phyloP scores from a whole-genome alignment of 2,797 vertebrate species.

The Pseudochirops cupreus region DNA sequence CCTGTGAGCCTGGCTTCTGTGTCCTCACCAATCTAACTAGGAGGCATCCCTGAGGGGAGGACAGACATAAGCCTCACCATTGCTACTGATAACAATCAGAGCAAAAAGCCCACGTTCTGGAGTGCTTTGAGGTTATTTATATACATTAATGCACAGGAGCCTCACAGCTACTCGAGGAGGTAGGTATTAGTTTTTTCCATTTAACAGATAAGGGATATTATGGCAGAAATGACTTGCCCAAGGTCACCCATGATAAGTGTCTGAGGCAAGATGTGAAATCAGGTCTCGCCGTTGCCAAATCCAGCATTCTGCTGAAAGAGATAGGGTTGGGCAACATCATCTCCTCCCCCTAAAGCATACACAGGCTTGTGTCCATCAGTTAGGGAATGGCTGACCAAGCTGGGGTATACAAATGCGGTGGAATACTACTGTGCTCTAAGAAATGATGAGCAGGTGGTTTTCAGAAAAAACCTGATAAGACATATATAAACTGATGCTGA shows the following conservation, averaged over 20 bases:
- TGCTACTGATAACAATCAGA: neutral
- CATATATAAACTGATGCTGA: too few relatives aligned
- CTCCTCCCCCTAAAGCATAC: neutral
- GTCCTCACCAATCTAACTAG: neutral
- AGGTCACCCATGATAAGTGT: neutral
- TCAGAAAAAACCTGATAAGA: too few relatives aligned
- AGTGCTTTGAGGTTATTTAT: neutral
- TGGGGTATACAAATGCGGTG: too few relatives aligned
- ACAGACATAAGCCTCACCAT: neutral
- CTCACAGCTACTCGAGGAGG: neutral
- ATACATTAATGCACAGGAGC: conserved; percentile 1
- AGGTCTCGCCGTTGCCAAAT: neutral
- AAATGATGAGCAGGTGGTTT: too few relatives aligned
- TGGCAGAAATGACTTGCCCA: neutral
- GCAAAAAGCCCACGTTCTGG: neutral
- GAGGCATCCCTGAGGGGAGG: neutral
- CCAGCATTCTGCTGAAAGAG: neutral
- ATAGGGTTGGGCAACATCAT: neutral
- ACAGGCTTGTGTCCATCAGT: neutral
- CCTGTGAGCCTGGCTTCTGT: neutral
- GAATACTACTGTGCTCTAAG: too few relatives aligned
- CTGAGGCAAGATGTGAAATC: neutral
- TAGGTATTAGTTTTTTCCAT: neutral
- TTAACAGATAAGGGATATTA: conserved; percentile 10
- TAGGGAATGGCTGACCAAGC: too few relatives aligned